A percentile compares a stretch with the other conserved stretches of the same genome.
phyloP scores from a whole-genome alignment of 1,140 invertebrate genomes.

The Macrocentrus cingulum region DNA sequence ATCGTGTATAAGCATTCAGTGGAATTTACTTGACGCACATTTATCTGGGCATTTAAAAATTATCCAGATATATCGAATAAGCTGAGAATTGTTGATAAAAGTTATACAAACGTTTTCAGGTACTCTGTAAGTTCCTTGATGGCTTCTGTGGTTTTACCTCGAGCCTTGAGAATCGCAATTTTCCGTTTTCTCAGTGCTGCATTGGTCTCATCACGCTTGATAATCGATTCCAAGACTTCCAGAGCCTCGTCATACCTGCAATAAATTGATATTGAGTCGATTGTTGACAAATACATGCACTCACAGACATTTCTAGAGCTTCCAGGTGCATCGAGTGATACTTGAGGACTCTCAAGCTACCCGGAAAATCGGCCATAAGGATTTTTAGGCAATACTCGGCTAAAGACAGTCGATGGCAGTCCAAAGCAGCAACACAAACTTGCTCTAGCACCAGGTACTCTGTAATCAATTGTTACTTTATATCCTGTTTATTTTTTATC shows the following conservation, averaged over 20 bases:
- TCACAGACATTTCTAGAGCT: conserved; percentile 83
- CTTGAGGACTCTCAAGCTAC: conserved; percentile 83
- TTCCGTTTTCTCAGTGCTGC: conserved; percentile 87
- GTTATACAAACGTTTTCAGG: conserved; percentile 79
- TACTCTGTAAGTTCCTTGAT: conserved; percentile 95
- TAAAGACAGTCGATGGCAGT: conserved; percentile 77
- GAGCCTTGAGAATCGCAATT: conserved; percentile 89
- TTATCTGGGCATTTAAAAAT: background rate
- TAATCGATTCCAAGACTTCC: conserved; percentile 85
- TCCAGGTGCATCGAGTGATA: conserved; percentile 87
- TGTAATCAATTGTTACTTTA: conserved; percentile 50
- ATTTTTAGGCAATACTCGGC: conserved; percentile 78
- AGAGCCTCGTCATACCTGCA: conserved; percentile 85
- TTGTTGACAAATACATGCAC: too few species aligned
- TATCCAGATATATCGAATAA: conserved; percentile 4
- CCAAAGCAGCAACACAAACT: conserved; percentile 90
- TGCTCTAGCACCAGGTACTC: conserved; percentile 89
- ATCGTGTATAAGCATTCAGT: conserved; percentile 12
- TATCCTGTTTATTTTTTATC: background rate
- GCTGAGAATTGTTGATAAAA: background rate
- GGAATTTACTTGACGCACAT: conserved; percentile 13
- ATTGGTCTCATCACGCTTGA: conserved; percentile 92
- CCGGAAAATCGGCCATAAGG: conserved; percentile 84
- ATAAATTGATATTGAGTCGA: conserved; percentile 22
- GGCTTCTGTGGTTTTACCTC: conserved; percentile 82